Base-by-base conservation (phyloP, 2,888 invertebrate genomes). In the Graphium colonna region DNA sequence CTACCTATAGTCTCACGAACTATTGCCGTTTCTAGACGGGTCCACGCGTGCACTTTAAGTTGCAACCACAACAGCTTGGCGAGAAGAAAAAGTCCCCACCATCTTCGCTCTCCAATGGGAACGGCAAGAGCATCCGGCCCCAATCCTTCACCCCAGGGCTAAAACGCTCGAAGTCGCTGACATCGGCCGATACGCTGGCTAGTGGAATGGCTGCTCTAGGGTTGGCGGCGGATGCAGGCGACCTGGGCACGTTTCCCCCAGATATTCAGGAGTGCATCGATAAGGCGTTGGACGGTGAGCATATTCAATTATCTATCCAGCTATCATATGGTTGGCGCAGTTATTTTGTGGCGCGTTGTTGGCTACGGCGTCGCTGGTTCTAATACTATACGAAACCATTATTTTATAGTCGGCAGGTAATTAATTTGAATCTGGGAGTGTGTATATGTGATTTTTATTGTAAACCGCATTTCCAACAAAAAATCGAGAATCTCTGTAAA, bases 161-260 rank as follows among this genome's bases (percentile, higher is more conserved):
- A 57, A 96, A 96, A 82, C 91, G 96, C 44, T 96, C 96, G 56
- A 96, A 96, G 79, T 96, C 96, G 53, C 79, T 96, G 64, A 95
- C 95, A 8, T 93, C 95, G 0, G 93, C 95, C 0, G 95, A 96
- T 70, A 92, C 94, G 9, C 80, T 93, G 59, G 92, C 93, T 45
- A 91, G 93, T 42, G 92, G 93, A 13, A 91, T 92, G 78, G 93
- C 93, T 28, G 91, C 93, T n/a, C 80, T 93, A 62, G 92, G 92
- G 0, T 78, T 93, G 28, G 94, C 94, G 26, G 93, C 94, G 1
- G 94, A 94, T 60, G 92, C 94, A 1, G 93, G 94, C 0, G 95
- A 95, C 68, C 90, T 96, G 58, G 95, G 94, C 10, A 92, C 91
- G 69, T 96, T 96, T 75, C 91, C 94, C 21, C 84, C 92, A 0